Evolutionary conservation across 2,888 invertebrate species (phyloP).

Genomic region (Coenonympha glycerion): DNA sequence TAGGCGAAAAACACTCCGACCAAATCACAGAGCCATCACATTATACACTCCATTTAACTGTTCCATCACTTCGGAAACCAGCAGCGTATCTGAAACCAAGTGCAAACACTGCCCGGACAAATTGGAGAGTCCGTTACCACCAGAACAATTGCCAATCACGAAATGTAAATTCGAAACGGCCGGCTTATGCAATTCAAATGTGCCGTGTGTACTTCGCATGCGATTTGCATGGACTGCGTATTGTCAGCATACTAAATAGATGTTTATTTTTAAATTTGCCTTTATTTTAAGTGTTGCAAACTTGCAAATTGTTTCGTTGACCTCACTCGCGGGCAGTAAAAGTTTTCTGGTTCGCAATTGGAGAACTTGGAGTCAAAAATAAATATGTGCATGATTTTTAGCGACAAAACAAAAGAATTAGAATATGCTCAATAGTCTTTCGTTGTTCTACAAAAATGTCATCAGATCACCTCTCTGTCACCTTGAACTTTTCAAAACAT

Average conservation of each 20-base stretch:
- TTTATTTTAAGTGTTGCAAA: slow-evolving; percentile 30
- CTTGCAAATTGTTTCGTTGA: slow-evolving; percentile 21
- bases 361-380: neutral
- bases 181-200: slow-evolving; percentile 36
- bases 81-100: slow-evolving; percentile 26
- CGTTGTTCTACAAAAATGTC: neutral
- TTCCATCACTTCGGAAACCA: slow-evolving; percentile 20
- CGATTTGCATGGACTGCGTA: slow-evolving; percentile 47
- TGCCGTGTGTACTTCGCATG: slow-evolving; percentile 40
- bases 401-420: neutral
- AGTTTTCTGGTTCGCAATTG: neutral
- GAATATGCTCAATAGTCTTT: neutral
- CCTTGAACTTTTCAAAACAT: neutral
- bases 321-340: slow-evolving; percentile 16
- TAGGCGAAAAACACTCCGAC: slow-evolving; percentile 35
- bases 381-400: neutral
- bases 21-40: slow-evolving; percentile 29
- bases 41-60: slow-evolving; percentile 1
- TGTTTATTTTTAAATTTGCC: slow-evolving; percentile 41
- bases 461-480: neutral
- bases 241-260: slow-evolving; percentile 51
- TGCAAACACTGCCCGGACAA: slow-evolving; percentile 33
- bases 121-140: slow-evolving; percentile 28
- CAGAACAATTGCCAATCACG: slow-evolving; percentile 25
- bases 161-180: slow-evolving; percentile 32